Evolutionary conservation across 2,113 vertebrate genomes (phyloP).

Genomic region (Reinhardtius hippoglossoides): DNA sequence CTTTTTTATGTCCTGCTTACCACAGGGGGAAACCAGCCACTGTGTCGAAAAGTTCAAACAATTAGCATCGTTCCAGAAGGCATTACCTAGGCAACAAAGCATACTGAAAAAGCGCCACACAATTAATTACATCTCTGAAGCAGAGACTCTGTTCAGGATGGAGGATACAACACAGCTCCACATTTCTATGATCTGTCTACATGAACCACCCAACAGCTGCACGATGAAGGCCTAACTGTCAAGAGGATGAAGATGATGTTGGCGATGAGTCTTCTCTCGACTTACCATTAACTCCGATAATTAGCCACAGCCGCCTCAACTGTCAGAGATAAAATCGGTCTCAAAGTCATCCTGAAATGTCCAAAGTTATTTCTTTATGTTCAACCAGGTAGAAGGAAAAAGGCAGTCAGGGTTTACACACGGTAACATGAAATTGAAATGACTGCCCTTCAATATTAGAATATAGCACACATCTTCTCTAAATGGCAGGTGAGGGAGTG

Average conservation of each 20-base stretch:
- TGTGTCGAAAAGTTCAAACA: conserved; percentile 33
- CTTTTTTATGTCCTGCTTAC: conserved; percentile 50
- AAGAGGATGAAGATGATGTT: conserved; percentile 62
- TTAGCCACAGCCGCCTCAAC: conserved; percentile 62
- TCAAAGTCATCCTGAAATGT: conserved; percentile 19
- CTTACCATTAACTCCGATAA: conserved; percentile 61
- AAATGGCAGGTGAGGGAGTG: conserved; percentile 33
- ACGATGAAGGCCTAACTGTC: conserved; percentile 46
- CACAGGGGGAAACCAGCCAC: conserved; percentile 25
- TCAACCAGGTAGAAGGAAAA: conserved; percentile 28
- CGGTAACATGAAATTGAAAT: conserved; percentile 23
- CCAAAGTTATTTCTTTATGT: conserved; percentile 25
- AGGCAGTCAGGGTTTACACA: conserved; percentile 17
- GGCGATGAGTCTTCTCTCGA: conserved; percentile 59
- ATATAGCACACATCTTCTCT: conserved; percentile 3
- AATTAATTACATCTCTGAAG: conserved; percentile 35
- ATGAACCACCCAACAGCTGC: conserved; percentile 56
- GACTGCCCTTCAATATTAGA: conserved; percentile 5
- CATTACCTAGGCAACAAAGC: conserved; percentile 30
- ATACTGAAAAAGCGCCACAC: conserved; percentile 9
- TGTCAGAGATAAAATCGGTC: conserved; percentile 30
- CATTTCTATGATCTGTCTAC: conserved; percentile 18
- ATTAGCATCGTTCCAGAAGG: conserved; percentile 49
- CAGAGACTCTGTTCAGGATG: conserved; percentile 11
- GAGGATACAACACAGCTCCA: conserved; percentile 26